Evolutionary conservation across 2,888 invertebrate genomes (phyloP).

Genomic region (Oscheius sp.): DNA sequence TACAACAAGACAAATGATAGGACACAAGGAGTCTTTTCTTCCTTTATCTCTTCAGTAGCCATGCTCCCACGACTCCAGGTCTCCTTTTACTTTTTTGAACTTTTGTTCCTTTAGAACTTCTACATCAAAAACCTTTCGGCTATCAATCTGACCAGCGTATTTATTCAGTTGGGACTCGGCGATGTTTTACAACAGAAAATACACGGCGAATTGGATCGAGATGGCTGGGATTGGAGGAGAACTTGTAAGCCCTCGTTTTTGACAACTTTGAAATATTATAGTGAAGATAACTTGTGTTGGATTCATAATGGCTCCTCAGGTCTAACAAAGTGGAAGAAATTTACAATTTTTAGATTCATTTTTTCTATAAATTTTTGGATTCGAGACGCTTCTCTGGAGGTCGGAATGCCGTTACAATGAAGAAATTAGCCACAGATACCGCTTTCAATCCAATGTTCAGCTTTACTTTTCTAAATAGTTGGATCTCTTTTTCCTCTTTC

Average conservation of each 20-base stretch:
- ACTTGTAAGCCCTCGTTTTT: conserved; percentile 36
- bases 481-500: not conserved
- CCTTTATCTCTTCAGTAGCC: not conserved
- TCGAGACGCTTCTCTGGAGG: conserved; percentile 43
- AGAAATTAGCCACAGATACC: conserved; percentile 48
- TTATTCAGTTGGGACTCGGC: conserved; percentile 45
- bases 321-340: no score
- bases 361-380: conserved; percentile 44
- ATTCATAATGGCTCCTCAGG: conserved; percentile 48
- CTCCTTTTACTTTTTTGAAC: not conserved
- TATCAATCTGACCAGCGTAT: not conserved
- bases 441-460: conserved; percentile 35
- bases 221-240: conserved; percentile 52
- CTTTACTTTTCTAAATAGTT: conserved; percentile 34
- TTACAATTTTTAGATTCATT: no score
- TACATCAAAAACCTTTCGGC: not conserved
- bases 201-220: conserved; percentile 43
- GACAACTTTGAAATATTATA: conserved; percentile 17
- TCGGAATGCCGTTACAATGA: conserved; percentile 32
- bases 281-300: conserved; percentile 48
- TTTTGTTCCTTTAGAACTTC: not conserved
- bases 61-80: conserved; percentile 3
- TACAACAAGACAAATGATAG: not conserved
- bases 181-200: conserved; percentile 49
- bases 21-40: not conserved